Evolutionary conservation across 2,888 invertebrate species (phyloP), one percentile per base, ranked within the genome.

Genomic region (Cosmia pyralina): DNA sequence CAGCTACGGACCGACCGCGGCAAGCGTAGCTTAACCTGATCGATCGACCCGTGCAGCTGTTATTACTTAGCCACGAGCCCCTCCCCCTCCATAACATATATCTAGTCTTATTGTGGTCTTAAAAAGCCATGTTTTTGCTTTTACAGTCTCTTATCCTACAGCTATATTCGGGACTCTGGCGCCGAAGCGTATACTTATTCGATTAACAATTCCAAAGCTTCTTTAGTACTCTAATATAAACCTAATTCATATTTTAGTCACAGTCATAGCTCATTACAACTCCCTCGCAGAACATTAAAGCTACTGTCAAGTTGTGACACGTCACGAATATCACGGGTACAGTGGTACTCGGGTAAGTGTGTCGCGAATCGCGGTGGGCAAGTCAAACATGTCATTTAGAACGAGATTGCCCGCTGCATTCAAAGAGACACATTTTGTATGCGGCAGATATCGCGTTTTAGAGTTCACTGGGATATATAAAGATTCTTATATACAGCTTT

Each of bases 351-450:
- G n/a, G n/a, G n/a, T n/a, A n/a, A n/a, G n/a, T n/a, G n/a, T n/a
- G n/a, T n/a, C 55, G 17, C 50, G 38, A 44, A 34, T 34, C 41
- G 53, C 19, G 65, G 46, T 53, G 46, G 62, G 41, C 46, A 50
- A 52, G 38, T 44, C 50, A 79, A 79, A 77, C 72, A 57, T 48
- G 53, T 44, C 41, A 70, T 55, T 78, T 44, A 64, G 22, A 13
- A 52, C 15, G 38, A 71, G 64, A 78, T 70, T 38, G 59, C 59
- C 34, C 11, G 17, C 53, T 59, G 59, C 64, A 64, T 78, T 78
- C 44, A 76, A 62, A 34, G 52, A 64, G n/a, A 57, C 28, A 28
- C n/a, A n/a, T n/a, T n/a, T 76, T 77, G 58, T 64, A 59, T 63
- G 41, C 19, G 19, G 13, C 52, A 22, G 58, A 52, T 59, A 38